Percentiles rank a stretch among this genome's conserved stretches.
Evolutionary conservation across 2,797 vertebrate species (phyloP).

Genomic region (Bovichtus variegatus): DNA sequence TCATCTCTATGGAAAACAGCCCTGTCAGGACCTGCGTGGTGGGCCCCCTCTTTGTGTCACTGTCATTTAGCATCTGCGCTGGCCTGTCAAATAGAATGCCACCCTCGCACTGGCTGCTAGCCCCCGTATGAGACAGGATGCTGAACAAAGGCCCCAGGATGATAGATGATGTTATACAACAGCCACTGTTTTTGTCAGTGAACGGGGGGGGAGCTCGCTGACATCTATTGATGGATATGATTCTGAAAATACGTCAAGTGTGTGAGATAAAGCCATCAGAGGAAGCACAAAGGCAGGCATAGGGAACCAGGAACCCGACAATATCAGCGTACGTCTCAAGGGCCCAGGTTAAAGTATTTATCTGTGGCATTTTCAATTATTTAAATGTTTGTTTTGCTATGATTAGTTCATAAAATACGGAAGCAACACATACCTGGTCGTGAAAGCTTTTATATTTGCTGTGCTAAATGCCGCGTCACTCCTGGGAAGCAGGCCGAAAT

Average conservation of each 20-base stretch:
- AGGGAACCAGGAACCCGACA: not conserved
- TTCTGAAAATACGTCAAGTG: conserved; percentile 64
- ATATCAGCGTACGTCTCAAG: conserved; percentile 11
- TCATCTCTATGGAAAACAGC: conserved; percentile 78
- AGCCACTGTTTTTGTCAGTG: conserved; percentile 71
- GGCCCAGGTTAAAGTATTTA: conserved; percentile 38
- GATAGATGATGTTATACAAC: conserved; percentile 83
- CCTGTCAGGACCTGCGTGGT: conserved; percentile 78
- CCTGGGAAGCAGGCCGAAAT: not conserved
- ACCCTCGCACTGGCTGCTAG: conserved; percentile 74
- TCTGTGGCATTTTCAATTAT: conserved; percentile 38
- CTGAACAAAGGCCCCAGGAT: conserved; percentile 77
- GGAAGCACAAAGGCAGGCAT: conserved; percentile 12
- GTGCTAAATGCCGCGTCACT: not conserved
- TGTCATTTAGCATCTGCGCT: conserved; percentile 84
- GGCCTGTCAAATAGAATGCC: conserved; percentile 80
- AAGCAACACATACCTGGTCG: not conserved
- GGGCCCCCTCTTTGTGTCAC: conserved; percentile 83
- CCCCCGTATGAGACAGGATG: conserved; percentile 73
- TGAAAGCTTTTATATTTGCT: conserved; percentile 21
- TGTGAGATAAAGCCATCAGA: conserved; percentile 53
- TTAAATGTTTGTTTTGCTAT: conserved; percentile 36
- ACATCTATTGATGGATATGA: conserved; percentile 77
- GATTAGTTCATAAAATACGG: conserved; percentile 19
- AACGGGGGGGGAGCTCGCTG: conserved; percentile 37